phyloP scores from a whole-genome alignment of 2,888 invertebrate genomes.

The Aphelenchoides bicaudatus region DNA sequence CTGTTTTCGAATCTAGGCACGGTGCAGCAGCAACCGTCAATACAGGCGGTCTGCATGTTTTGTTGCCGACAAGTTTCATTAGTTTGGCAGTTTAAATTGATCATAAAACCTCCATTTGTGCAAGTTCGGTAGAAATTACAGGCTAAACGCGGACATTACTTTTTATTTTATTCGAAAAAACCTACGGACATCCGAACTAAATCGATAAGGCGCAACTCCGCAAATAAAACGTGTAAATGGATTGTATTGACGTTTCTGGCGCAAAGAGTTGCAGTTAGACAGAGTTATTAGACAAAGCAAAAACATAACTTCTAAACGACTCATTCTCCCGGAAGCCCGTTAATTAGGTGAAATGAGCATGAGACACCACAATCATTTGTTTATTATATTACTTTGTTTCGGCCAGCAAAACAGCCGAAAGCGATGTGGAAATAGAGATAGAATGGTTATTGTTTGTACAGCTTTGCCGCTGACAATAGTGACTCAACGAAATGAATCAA shows the following conservation, averaged over 20 bases:
- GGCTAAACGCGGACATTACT: constrained; percentile 27
- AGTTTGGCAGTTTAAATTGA: constrained; percentile 26
- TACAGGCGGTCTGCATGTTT: constrained; percentile 23
- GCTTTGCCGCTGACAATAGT: no score
- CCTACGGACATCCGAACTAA: constrained; percentile 29
- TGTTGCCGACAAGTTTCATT: constrained; percentile 25
- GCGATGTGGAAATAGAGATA: no score
- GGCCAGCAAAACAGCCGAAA: no score
- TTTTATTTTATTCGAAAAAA: constrained; percentile 16
- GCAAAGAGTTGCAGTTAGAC: background rate
- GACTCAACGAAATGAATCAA: no score
- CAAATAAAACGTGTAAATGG: constrained; percentile 30
- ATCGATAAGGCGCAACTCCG: constrained; percentile 27
- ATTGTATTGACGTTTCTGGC: constrained; percentile 11
- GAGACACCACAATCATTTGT: no score
- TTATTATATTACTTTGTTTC: no score
- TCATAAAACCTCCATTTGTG: constrained; percentile 30
- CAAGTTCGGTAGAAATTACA: constrained; percentile 32
- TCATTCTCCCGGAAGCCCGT: no score
- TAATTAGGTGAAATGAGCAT: no score
- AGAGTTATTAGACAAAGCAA: background rate
- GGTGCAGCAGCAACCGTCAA: constrained; percentile 29
- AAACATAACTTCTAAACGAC: no score
- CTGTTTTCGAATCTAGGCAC: constrained; percentile 12
- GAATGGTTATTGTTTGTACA: no score